Conservation (phyloP, 2,888 invertebrate genomes). For the Dicyrtomina minuta region DNA sequence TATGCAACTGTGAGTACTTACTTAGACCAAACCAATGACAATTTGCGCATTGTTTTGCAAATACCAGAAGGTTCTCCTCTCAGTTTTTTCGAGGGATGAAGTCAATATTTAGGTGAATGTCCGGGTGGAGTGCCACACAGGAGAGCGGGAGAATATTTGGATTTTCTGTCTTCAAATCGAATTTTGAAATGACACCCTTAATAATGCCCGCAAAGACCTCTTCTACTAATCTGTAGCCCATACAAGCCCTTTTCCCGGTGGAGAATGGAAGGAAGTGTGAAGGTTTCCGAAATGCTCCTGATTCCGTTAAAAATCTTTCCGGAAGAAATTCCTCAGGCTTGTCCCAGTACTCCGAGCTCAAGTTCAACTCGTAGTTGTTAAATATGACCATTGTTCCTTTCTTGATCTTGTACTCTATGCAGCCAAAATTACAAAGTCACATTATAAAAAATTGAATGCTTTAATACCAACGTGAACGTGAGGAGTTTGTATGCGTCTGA, state of each 20-base stretch:
- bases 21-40: no score
- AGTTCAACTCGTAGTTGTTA: constrained; percentile 79
- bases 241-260: constrained; percentile 81
- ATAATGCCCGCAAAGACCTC: constrained; percentile 63
- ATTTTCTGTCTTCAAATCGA: constrained; percentile 37
- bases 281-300: constrained; percentile 63
- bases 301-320: constrained; percentile 66
- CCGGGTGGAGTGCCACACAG: constrained; percentile 51
- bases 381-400: constrained; percentile 80
- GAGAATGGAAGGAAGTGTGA: constrained; percentile 82
- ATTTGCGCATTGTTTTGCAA: no score
- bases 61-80: no score
- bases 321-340: constrained; percentile 73
- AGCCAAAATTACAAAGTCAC: background rate
- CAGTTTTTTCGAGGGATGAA: constrained; percentile 43
- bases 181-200: constrained; percentile 43
- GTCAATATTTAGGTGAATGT: constrained; percentile 43
- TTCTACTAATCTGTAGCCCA: constrained; percentile 76
- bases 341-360: constrained; percentile 71
- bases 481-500: no score
- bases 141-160: constrained; percentile 45
- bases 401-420: constrained; percentile 67
- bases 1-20: no score
- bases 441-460: no score
- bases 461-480: no score